phyloP scores from a whole-genome alignment of 2,888 invertebrate genomes.

The Drosophila fulvimacula region DNA sequence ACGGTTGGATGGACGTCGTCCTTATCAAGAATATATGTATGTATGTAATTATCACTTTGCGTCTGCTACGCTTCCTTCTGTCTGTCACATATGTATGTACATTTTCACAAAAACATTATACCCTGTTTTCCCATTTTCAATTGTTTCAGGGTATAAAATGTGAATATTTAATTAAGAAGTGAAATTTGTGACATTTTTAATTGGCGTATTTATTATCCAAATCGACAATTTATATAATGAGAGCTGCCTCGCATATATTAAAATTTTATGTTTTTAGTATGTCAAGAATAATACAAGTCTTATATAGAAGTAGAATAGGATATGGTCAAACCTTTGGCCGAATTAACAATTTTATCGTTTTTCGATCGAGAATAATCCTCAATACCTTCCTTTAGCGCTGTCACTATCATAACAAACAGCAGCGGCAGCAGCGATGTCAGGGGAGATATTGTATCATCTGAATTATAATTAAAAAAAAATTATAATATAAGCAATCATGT shows the following conservation, averaged over 20 bases:
- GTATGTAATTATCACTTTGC: too few species aligned
- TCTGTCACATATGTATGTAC: too few species aligned
- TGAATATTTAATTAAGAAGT: not conserved
- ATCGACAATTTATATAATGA: not conserved
- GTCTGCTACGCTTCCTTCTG: too few species aligned
- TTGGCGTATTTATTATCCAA: not conserved
- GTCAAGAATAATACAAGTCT: too few species aligned
- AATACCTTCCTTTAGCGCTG: slow-evolving; percentile 92
- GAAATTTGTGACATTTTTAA: not conserved
- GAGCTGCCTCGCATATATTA: not conserved
- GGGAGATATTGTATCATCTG: slow-evolving; percentile 92
- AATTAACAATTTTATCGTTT: slow-evolving; percentile 90
- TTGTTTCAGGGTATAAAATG: too few species aligned
- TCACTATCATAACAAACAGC: slow-evolving; percentile 91
- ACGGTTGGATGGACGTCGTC: too few species aligned
- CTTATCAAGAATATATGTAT: too few species aligned
- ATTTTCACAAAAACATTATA: too few species aligned
- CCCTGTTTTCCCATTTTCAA: too few species aligned
- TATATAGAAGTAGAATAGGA: not conserved
- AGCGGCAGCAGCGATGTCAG: slow-evolving; percentile 90
- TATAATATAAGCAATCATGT: not conserved
- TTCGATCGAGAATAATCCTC: slow-evolving; percentile 92
- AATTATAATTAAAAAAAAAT: not conserved
- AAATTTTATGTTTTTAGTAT: too few species aligned
- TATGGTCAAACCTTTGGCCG: slow-evolving; percentile 86